Base-by-base conservation (phyloP, 2,113 vertebrate genomes). In the Candoia aspera region DNA sequence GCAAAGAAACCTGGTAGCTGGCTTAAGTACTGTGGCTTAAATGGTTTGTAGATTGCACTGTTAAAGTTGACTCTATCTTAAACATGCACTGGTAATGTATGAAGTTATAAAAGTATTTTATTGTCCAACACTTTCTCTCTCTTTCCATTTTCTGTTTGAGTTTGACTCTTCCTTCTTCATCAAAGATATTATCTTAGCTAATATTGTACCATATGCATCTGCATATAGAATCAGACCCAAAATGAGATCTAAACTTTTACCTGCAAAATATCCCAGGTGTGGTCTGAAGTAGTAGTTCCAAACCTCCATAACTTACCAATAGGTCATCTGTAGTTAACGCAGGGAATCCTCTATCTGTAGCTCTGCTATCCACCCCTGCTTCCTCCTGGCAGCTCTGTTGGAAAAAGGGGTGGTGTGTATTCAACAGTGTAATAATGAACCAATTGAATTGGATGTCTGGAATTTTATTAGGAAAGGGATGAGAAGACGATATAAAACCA, bases 51-150 rank as follows among this genome's bases (percentile, higher is more conserved):
- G 58, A 89, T 62, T 89, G 87, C 87, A 89, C 79, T 92, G 87
- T 92, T 64, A 64, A 89, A 95, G 92, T 95, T 94, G 89, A 90
- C 87, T 94, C 57, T 94, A 95, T 92, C 89, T 89, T 92, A 86
- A 95, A 96, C 93, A 95, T 96, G 94, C 95, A 97, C 97, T 97
- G 97, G 97, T 93, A 87, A 96, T 95, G 92, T 95, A 84, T 91
- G 95, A 94, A 93, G 62, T 92, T 91, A 95, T 91, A 93, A 91
- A 94, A 90, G 90, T 84, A 89, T 93, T 90, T 96, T 93, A 96
- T 97, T 97, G 96, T 95, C 96, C 83, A 89, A 79, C 59, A 94
- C 95, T 95, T 96, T 94, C 87, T 95, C 89, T 95, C 89, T 49
- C 42, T 85, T 53, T 90, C 54, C 42, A 95, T 94, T 92, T 95